A percentile compares a stretch with the other conserved stretches of the same genome.
These are phyloP conservation scores for Proales similis DNA, from an alignment of 1,140 invertebrate genomes.

Conservation along the genomic window DNA sequence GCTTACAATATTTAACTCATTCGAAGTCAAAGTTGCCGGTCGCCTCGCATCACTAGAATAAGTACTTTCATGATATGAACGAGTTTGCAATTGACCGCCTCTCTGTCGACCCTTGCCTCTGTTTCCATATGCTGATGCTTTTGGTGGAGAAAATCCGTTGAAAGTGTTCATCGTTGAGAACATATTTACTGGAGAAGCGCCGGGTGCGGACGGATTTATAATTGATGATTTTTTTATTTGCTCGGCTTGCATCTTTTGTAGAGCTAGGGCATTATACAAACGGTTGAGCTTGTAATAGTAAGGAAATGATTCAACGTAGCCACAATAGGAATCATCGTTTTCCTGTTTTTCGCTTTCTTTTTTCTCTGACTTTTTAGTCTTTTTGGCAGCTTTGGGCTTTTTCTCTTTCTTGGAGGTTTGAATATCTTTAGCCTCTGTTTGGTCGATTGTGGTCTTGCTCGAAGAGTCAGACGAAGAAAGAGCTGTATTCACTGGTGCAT, in stretches of 20 bases:
- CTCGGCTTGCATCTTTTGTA: constrained; percentile 36
- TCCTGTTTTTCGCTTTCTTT: too few relatives aligned
- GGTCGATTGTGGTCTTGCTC: too few relatives aligned
- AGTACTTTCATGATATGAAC: not conserved
- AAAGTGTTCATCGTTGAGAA: too few relatives aligned
- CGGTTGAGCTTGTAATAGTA: constrained; percentile 35
- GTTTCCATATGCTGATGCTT: too few relatives aligned
- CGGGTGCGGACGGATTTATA: not conserved
- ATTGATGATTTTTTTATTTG: not conserved
- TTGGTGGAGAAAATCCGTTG: too few relatives aligned
- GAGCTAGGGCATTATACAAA: constrained; percentile 28
- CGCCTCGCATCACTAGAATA: not conserved
- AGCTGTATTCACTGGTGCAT: not conserved
- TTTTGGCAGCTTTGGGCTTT: not conserved
- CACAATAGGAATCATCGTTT: constrained; percentile 22
- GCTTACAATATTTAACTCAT: too few relatives aligned
- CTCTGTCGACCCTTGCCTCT: too few relatives aligned
- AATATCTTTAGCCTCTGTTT: too few relatives aligned
- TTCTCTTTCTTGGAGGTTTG: too few relatives aligned
- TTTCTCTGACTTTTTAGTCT: constrained; percentile 2
- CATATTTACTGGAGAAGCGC: not conserved
- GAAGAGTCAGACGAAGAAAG: too few relatives aligned
- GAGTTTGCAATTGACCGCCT: too few relatives aligned
- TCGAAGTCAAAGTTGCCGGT: too few relatives aligned
- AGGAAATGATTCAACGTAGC: constrained; percentile 37